Base-by-base conservation (phyloP, 1,140 invertebrate genomes). In the Tetragonula clypearis region DNA sequence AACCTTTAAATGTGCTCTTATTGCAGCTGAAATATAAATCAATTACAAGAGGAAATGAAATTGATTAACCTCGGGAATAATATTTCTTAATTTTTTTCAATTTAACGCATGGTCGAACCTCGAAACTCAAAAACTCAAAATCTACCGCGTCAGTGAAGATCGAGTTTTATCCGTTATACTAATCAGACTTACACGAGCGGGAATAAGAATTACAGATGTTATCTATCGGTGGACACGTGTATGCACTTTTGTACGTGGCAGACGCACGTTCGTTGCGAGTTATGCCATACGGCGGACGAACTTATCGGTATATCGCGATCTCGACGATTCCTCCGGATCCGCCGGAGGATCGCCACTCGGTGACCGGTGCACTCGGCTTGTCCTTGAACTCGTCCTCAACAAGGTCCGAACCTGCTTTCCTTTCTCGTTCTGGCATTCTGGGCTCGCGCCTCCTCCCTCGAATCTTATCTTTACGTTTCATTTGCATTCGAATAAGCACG, bases 351-450 rank as follows among this genome's bases (percentile, higher is more conserved):
- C 78, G 41, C 49, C 49, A 55, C 41, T 55, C 58, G 73, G 66
- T 75, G 73, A 86, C 79, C 71, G 56, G 55, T 71, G 26, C 79
- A 9, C n/a, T 41, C n/a, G 30, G 8, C 4, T 65, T 88, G 90
- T 85, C 90, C 90, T 91, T 91, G 89, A 90, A 91, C 89, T 91
- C 89, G 88, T 87, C 89, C 88, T 90, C 89, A 77, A 82, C 56
- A 82, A 65, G 84, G 81, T 26, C 83, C 69, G 79, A 80, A 88
- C 89, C 77, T 83, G 73, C 79, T 82, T 71, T 78, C 77, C 66
- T 69, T 66, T 66, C 74, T 21, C 55, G 69, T 82, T 30, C 84
- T 69, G 30, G 56, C 71, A 41, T 58, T 60, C 55, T 58, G 58
- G 71, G 58, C 68, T 73, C 60, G 76, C 60, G 21, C 73, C 41